These are phyloP conservation scores for Sebastes dallii DNA, from an alignment of 2,797 vertebrate genomes.

Conservation along the genomic window DNA sequence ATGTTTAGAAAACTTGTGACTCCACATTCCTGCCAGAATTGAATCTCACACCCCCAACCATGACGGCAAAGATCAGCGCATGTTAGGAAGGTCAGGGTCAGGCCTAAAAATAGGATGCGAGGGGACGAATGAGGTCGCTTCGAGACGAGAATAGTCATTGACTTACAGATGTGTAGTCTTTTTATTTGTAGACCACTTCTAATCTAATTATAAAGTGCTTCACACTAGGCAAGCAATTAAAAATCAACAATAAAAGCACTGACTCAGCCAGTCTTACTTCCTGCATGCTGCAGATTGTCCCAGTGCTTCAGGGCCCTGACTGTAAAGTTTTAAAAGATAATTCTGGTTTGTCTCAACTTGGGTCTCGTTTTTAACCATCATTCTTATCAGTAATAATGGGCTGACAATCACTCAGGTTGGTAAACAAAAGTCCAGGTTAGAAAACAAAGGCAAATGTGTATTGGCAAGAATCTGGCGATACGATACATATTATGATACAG, in stretches of 20 bases:
- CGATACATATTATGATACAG: no score
- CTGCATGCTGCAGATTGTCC: background rate
- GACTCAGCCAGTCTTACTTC: background rate
- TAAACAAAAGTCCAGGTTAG: background rate
- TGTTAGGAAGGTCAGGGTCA: background rate
- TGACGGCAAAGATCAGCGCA: background rate
- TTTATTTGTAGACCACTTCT: background rate
- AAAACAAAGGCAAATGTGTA: background rate
- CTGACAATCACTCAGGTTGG: background rate
- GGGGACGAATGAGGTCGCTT: background rate
- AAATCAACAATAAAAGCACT: background rate
- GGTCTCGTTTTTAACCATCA: background rate
- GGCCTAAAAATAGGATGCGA: constrained; percentile 10
- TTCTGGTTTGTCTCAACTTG: background rate
- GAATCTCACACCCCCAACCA: constrained; percentile 3
- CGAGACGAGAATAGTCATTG: background rate
- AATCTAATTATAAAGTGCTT: background rate
- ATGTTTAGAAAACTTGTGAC: constrained; percentile 44
- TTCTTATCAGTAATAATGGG: background rate
- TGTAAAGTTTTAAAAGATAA: background rate
- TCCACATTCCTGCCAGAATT: constrained; percentile 43
- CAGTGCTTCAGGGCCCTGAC: background rate
- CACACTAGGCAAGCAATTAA: background rate
- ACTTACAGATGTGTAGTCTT: background rate
- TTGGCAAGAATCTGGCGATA: no score